A percentile compares a stretch with the other conserved stretches of the same genome.
These are phyloP conservation scores for Paedocypris sp. DNA, from an alignment of 2,113 vertebrate species.

Conservation along the genomic window DNA sequence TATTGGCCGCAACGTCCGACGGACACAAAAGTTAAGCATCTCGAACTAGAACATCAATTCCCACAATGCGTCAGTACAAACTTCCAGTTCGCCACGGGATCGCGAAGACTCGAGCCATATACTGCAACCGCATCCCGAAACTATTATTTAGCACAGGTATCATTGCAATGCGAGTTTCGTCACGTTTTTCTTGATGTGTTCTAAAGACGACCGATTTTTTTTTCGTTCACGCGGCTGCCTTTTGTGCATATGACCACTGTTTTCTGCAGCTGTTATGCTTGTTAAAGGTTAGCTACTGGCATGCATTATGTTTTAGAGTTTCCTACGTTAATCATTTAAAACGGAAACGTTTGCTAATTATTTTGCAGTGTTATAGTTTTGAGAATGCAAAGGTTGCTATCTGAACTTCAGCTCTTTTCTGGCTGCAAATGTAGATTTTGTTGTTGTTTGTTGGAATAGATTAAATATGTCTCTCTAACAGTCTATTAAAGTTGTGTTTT, in stretches of 20 bases:
- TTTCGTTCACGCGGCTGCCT: too few species aligned
- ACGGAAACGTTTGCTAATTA: too few species aligned
- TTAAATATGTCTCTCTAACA: too few species aligned
- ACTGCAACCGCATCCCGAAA: conserved; percentile 3
- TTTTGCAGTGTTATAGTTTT: too few species aligned
- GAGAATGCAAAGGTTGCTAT: too few species aligned
- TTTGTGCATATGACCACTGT: not conserved
- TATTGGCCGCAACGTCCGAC: not conserved
- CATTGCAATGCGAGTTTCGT: not conserved
- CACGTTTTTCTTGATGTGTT: not conserved
- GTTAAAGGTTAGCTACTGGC: not conserved
- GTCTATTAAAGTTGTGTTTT: too few species aligned
- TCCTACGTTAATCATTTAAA: not conserved
- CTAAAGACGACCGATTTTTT: not conserved
- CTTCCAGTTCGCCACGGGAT: conserved; percentile 14
- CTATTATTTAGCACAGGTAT: conserved; percentile 23
- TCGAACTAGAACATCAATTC: conserved; percentile 42
- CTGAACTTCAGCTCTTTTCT: too few species aligned
- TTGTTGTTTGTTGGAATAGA: too few species aligned
- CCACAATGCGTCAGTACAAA: not conserved
- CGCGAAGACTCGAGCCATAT: not conserved
- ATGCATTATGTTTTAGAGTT: not conserved
- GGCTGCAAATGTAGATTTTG: too few species aligned
- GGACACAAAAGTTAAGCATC: too few species aligned
- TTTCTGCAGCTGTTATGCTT: not conserved